These are phyloP conservation scores for Corythoichthys haematopterus DNA, from an alignment of 2,113 vertebrate genomes.

Conservation along the genomic window DNA sequence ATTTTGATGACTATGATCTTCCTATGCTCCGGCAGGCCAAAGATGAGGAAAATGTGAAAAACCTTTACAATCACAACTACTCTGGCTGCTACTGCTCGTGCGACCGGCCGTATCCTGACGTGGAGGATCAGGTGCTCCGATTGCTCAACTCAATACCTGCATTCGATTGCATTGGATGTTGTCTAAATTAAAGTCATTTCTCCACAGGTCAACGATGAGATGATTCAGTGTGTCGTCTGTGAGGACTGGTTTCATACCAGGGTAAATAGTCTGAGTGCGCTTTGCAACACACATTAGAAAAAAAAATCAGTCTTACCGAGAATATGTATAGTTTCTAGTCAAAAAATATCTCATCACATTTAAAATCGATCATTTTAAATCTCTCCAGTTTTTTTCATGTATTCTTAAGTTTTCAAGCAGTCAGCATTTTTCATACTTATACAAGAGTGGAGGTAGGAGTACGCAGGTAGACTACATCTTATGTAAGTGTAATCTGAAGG, in stretches of 20 bases:
- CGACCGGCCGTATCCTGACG: conserved; percentile 89
- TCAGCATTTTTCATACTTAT: too few species aligned
- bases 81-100: conserved; percentile 89
- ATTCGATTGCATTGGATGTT: background rate
- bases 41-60: conserved; percentile 76
- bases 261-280: conserved; percentile 66
- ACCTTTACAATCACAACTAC: conserved; percentile 92
- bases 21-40: conserved; percentile 74
- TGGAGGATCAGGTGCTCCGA: conserved; percentile 80
- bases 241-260: conserved; percentile 95
- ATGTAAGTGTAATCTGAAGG: too few species aligned
- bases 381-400: too few species aligned
- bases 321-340: too few species aligned
- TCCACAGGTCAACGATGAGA: conserved; percentile 84
- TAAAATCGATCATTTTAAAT: too few species aligned
- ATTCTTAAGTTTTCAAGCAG: too few species aligned
- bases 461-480: too few species aligned
- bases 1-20: background rate
- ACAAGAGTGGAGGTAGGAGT: too few species aligned
- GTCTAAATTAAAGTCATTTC: background rate
- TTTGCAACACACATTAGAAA: too few species aligned
- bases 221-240: conserved; percentile 95
- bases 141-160: background rate
- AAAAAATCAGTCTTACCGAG: too few species aligned
- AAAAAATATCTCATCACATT: too few species aligned